phyloP scores from a whole-genome alignment of 1,140 invertebrate genomes.

The Anadara kagoshimensis region DNA sequence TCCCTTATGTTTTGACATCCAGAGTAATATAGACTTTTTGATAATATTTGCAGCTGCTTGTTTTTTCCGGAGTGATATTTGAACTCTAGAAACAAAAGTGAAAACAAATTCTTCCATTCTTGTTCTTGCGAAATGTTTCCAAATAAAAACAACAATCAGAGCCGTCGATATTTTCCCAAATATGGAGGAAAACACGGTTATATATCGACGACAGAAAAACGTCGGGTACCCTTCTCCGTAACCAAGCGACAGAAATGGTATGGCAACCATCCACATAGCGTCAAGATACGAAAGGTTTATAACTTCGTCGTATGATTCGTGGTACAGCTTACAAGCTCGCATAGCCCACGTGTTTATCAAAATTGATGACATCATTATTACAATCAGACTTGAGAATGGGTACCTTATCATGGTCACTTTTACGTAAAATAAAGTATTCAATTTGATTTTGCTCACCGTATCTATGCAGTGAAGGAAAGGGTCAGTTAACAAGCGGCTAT shows the following conservation, averaged over 20 bases:
- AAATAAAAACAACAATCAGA: slow-evolving; percentile 59
- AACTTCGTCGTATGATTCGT: slow-evolving; percentile 8
- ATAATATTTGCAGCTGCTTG: slow-evolving; percentile 41
- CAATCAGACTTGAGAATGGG: slow-evolving; percentile 51
- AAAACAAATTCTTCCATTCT: slow-evolving; percentile 44
- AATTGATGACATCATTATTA: slow-evolving; percentile 52
- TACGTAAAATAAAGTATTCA: slow-evolving; percentile 56
- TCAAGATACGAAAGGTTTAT: slow-evolving; percentile 34
- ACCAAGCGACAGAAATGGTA: slow-evolving; percentile 67
- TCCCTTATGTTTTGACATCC: too few relatives aligned
- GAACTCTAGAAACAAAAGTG: slow-evolving; percentile 34
- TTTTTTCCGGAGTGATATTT: slow-evolving; percentile 30
- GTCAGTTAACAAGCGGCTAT: slow-evolving; percentile 54
- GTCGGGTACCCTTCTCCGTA: slow-evolving; percentile 65
- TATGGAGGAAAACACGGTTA: slow-evolving; percentile 57
- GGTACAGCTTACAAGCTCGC: slow-evolving; percentile 46
- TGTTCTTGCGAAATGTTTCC: slow-evolving; percentile 39
- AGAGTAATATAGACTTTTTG: background rate
- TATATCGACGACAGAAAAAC: slow-evolving; percentile 57
- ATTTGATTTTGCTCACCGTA: slow-evolving; percentile 33
- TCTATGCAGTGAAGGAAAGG: slow-evolving; percentile 50
- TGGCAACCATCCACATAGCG: slow-evolving; percentile 65
- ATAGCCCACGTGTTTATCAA: slow-evolving; percentile 56
- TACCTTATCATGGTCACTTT: slow-evolving; percentile 61
- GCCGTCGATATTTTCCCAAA: slow-evolving; percentile 57